Base-by-base conservation (phyloP, 2,888 invertebrate genomes). In the Iphiclides podalirius region DNA sequence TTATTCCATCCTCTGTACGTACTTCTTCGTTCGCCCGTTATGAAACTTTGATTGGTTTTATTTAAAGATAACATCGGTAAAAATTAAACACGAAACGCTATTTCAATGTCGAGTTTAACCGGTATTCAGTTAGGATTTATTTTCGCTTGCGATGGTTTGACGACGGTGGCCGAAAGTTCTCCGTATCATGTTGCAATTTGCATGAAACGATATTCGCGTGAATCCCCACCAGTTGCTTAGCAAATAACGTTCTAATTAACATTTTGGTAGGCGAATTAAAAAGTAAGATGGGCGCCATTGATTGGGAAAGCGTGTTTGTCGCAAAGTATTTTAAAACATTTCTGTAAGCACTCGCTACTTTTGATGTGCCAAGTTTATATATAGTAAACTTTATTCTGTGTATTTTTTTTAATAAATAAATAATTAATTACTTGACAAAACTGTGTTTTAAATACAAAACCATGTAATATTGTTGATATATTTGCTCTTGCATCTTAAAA, bases 231-330 rank as follows among this genome's bases (percentile, higher is more conserved):
- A 53, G 60, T 64, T 63, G 67, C 63, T 63, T 54, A 58, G 53
- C 57, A 62, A 62, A 66, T 63, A 64, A 60, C 60, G 59, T 57
- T 56, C 50, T 63, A 70, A 72, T 75, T 70, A 70, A 70, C 66
- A 70, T 74, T 71, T 72, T 67, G 47, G 58, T 57, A 68, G 70
- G 73, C 70, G 72, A 75, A 75, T 75, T 70, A 70, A 66, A 58
- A 58, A 64, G 56, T 54, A 42, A 48, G 8, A 48, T 42, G 20
- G 37, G 12, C 9, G 14, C 14, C 6, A 7, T 15, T 0, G 2
- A 4, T 54, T 53, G 50, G 53, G 58, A 59, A 58, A 60, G 63
- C 31, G 42, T 20, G 17, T 11, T 40, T 26, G 16, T 3, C 8
- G 1, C 23, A 7, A 1, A 33, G n/a, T n/a, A n/a, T n/a, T n/a